Evolutionary conservation across 92 coral and sea anemone genomes (phyloP).

Genomic region (Phenganax marumi): DNA sequence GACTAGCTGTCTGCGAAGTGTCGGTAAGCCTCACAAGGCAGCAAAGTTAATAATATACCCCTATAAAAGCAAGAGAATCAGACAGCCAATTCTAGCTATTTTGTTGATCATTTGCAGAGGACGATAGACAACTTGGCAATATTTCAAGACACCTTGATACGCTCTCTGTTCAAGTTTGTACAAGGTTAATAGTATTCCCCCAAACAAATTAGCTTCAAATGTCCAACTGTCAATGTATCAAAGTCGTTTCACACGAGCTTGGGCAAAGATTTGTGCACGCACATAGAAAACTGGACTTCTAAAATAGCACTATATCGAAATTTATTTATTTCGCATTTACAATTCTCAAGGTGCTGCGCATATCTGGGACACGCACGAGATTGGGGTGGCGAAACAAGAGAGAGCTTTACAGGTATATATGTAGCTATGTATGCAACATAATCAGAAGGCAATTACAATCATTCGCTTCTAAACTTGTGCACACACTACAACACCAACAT

Average conservation of each 20-base stretch:
- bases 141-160: slow-evolving; percentile 83
- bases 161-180: slow-evolving; percentile 92
- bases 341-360: slow-evolving; percentile 75
- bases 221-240: too few species aligned
- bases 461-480: background rate
- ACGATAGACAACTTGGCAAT: slow-evolving; percentile 78
- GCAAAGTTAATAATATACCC: too few species aligned
- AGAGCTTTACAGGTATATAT: slow-evolving; percentile 76
- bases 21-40: too few species aligned
- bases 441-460: background rate
- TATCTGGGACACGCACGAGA: slow-evolving; percentile 94
- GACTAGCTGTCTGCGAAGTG: background rate
- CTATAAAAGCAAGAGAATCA: too few species aligned
- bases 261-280: too few species aligned
- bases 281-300: too few species aligned
- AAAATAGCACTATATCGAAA: too few species aligned
- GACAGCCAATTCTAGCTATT: background rate
- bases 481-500: background rate
- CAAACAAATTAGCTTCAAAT: too few species aligned
- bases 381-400: slow-evolving; percentile 89
- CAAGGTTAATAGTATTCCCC: slow-evolving; percentile 30
- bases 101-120: slow-evolving; percentile 58
- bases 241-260: too few species aligned
- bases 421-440: background rate
- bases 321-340: too few species aligned